Conservation (phyloP, 2,113 vertebrate species). For the Nestor notabilis region DNA sequence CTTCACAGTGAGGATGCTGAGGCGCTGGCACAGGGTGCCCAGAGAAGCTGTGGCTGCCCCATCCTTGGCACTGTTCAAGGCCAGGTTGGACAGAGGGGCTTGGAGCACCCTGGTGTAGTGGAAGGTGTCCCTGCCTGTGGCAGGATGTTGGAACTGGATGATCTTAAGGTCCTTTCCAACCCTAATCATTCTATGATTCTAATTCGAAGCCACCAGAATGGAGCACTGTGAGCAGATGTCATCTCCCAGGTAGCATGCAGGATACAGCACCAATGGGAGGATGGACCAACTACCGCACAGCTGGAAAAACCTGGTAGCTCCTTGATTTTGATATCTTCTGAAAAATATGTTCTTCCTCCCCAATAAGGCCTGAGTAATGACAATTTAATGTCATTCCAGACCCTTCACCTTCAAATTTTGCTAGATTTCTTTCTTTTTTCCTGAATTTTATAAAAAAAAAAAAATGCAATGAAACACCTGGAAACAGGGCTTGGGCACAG, state of each 20-base stretch:
- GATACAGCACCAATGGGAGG: rapidly evolving
- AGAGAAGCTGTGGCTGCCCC: not conserved
- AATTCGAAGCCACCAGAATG: not conserved
- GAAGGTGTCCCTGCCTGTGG: no score
- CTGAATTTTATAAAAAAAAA: not conserved
- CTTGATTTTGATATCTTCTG: not conserved
- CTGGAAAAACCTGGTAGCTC: not conserved
- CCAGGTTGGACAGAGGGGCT: no score
- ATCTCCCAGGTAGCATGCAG: rapidly evolving
- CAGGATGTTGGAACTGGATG: no score
- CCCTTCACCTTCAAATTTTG: not conserved
- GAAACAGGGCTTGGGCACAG: not conserved
- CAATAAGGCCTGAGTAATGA: not conserved
- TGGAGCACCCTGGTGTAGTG: no score
- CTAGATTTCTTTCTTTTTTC: rapidly evolving
- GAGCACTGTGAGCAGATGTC: not conserved
- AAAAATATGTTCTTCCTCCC: not conserved
- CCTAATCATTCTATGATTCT: no score
- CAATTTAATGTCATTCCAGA: no score
- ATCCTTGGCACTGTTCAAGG: no score
- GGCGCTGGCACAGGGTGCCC: not conserved
- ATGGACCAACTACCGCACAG: not conserved
- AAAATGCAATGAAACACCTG: not conserved
- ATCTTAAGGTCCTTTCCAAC: no score
- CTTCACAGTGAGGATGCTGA: not conserved